Evolutionary conservation across 2,888 invertebrate genomes (phyloP).

Genomic region (Lysandra coridon): DNA sequence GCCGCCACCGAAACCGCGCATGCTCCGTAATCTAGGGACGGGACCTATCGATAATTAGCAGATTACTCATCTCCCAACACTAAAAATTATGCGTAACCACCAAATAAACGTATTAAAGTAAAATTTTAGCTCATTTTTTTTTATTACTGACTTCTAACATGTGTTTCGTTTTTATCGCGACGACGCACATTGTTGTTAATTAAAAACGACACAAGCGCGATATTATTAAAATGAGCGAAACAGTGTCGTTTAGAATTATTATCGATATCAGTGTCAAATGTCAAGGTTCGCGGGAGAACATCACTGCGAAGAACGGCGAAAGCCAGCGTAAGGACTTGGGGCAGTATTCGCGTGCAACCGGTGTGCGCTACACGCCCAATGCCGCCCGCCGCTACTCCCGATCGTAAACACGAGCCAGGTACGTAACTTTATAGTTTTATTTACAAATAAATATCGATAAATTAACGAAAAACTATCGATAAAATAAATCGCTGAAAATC

Average conservation of each 20-base stretch:
- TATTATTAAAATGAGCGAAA: not conserved
- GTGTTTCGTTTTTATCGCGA: not conserved
- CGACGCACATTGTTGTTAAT: not conserved
- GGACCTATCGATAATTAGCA: constrained; percentile 44
- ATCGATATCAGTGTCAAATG: constrained; percentile 52
- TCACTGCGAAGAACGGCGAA: constrained; percentile 52
- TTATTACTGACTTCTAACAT: not conserved
- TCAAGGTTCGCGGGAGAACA: constrained; percentile 40
- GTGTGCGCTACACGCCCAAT: constrained; percentile 55
- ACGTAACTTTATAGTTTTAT: constrained; percentile 47
- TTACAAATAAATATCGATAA: constrained; percentile 18
- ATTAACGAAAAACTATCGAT: not conserved
- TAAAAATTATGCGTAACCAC: not conserved
- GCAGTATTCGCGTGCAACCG: constrained; percentile 64
- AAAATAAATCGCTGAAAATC: not conserved
- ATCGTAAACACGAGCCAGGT: constrained; percentile 55
- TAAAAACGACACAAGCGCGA: not conserved
- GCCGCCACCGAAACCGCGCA: constrained; percentile 57
- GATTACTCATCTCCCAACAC: constrained; percentile 32
- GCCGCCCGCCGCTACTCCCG: constrained; percentile 49
- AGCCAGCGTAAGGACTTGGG: constrained; percentile 44
- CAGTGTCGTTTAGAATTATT: constrained; percentile 38
- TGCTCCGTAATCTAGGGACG: constrained; percentile 62
- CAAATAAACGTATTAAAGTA: not conserved
- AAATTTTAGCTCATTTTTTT: not conserved